phyloP scores from a whole-genome alignment of 30 jellyfish, hydroid and myxozoan species.

The Nemopilema nomurai region DNA sequence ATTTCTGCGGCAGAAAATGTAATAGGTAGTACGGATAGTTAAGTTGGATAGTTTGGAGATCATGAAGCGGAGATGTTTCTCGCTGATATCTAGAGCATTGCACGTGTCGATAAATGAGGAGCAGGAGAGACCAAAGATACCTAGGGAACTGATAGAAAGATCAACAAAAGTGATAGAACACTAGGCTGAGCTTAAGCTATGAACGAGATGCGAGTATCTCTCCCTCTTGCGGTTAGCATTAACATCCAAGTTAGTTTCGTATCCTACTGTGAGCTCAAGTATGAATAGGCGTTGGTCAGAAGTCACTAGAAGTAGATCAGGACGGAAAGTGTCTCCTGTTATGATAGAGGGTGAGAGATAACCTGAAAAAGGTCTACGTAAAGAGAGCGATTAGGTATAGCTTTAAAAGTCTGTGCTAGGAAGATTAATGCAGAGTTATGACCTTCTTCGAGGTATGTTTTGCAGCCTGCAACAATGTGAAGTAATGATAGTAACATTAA shows the following conservation, averaged over 20 bases:
- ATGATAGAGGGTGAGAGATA: background rate
- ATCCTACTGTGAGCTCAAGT: background rate
- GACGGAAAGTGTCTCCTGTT: background rate
- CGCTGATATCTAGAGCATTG: background rate
- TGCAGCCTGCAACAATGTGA: background rate
- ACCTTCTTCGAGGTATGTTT: background rate
- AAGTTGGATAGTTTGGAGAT: background rate
- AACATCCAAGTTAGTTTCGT: background rate
- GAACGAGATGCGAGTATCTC: background rate
- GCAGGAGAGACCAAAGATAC: background rate
- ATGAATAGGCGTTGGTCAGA: background rate
- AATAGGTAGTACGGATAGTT: background rate
- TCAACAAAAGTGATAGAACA: background rate
- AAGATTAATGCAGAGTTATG: background rate
- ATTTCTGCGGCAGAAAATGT: background rate
- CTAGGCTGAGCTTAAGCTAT: background rate
- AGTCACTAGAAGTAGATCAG: background rate
- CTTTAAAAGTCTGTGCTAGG: background rate
- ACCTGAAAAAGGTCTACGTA: background rate
- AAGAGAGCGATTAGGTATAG: background rate
- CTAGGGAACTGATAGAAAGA: background rate
- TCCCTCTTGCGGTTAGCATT: background rate
- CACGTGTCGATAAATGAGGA: background rate
- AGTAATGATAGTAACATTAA: background rate
- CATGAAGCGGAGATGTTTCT: background rate